Evolutionary conservation across 2,113 vertebrate species (phyloP), one percentile per base, ranked within the genome.

Genomic region (Poicephalus gulielmi): DNA sequence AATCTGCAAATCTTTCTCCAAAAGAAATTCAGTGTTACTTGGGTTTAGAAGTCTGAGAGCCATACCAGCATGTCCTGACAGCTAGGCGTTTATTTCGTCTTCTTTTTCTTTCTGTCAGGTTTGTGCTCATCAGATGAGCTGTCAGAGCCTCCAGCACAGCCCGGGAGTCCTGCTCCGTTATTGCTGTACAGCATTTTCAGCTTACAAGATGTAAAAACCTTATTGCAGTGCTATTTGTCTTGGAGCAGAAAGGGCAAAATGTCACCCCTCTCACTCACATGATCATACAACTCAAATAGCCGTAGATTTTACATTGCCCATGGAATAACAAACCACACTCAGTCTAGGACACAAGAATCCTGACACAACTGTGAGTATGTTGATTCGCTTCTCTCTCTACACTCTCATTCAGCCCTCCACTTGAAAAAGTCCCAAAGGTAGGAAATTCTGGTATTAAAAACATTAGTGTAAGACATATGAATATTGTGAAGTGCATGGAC

Each of bases 231-330:
- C 81, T 91, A 15, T 66, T 95, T 90, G 46, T 71, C 84, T 92
- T 85, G 84, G 28, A 90, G 59, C 28, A 95, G 89, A 83, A 92
- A 73, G 24, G 9, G 66, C 46, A 91, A 74, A 88, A 68, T 41
- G 24, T 62, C 74, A 47, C 70, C 63, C 23, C 15, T 35, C 57
- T 73, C 43, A 6, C 27, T 76, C 49, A 57, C 28, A 3, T 33
- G 39, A 37, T 53, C 62, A 71, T 62, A 53, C 25, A 90, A 30
- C n/a, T 39, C 57, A 69, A 76, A 83, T 17, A 78, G 37, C 7
- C 0, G 0, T 5, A 37, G 52, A 69, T 87, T 91, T 92, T 78
- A 52, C 18, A 2, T 16, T 49, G 67, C 1, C 23, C 16, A 1
- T 35, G 27, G 27, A 89, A 68, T 49, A 89, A 60, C 5, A 14